Base-by-base conservation (phyloP, 2,113 vertebrate genomes). In the Scomber scombrus region DNA sequence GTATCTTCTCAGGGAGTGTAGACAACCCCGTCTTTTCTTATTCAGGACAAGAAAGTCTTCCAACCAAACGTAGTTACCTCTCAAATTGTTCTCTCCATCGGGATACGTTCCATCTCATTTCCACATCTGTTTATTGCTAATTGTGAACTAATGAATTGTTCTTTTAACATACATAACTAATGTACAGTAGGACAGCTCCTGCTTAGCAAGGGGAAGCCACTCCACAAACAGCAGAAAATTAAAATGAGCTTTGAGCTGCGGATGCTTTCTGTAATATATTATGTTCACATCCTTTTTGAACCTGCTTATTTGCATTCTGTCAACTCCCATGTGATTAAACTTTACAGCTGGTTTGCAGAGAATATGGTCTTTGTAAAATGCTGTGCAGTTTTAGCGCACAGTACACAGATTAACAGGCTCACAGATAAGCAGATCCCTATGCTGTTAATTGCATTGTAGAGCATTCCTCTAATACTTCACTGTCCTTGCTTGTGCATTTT, bases 121-220 rank as follows among this genome's bases (percentile, higher is more conserved):
- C 70, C 60, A 51, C 1, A 2, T 4, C 11, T 46, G 45, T 76
- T 82, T 72, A 85, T 67, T 70, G 71, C 43, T 88, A 81, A 88
- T 82, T 75, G 77, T 80, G 66, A 64, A 16, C 73, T 68, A 83
- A 86, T 81, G 15, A 57, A 81, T 87, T 69, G 64, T 62, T 71
- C 58, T 79, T 76, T 60, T 84, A 84, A 78, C 75, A 66, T 80
- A 75, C 78, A 80, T 80, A 77, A 75, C 79, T 78, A 83, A 71
- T 81, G 50, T 80, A 73, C 61, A 71, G 67, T 71, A 54, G 43
- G 64, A 46, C 76, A 61, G 68, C 51, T 70, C 66, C 76, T 78
- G 50, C 61, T 81, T 81, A 74, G 57, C 72, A 49, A 75, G 34
- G 67, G 34, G 23, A 81, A 71, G 65, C 57, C 40, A 64, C 64